Base-by-base conservation (phyloP, 2,797 vertebrate genomes). In the Gymnothorax javanicus region DNA sequence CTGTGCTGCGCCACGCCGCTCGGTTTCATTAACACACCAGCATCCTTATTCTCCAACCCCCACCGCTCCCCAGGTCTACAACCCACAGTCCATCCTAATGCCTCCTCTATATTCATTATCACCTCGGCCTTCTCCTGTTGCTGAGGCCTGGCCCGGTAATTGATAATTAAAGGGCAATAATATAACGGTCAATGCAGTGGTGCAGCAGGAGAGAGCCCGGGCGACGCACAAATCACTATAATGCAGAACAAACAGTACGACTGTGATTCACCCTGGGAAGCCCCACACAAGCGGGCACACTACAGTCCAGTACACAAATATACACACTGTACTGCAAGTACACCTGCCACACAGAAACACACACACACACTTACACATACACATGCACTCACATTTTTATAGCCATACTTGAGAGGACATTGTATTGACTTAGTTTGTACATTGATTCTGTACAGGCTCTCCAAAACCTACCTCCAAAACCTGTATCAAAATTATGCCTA, bases 131-230 rank as follows among this genome's bases (percentile, higher is more conserved):
- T 91, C 92, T 88, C 94, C 90, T 75, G 86, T 54, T 79, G 67
- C 59, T 2, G 27, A 60, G 60, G 82, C 82, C 62, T 62, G 58
- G 87, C 58, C 90, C 92, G 43, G 90, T 96, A 96, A 96, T 96
- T 96, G 96, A 96, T 96, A 96, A 96, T 96, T 96, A 96, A 96
- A 96, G 93, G 94, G 93, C 95, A 96, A 95, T 95, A 96, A 95
- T 95, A 94, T 95, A 96, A 94, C 94, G 94, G 95, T 94, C 95
- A 94, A 94, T 94, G 94, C 94, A 94, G 94, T 95, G 94, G 94
- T 95, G 89, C 95, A 88, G 58, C 93, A 93, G 94, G 95, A 94
- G 94, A 94, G 94, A 8, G 89, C 91, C 87, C 87, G 88, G 89
- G 92, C 91, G 91, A 91, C 91, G 43, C 91, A 87, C 91, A 86